Percentiles rank a stretch among this genome's conserved stretches.
These are phyloP conservation scores for Dinoponera quadriceps DNA, from an alignment of 1,140 invertebrate species.

Conservation along the genomic window DNA sequence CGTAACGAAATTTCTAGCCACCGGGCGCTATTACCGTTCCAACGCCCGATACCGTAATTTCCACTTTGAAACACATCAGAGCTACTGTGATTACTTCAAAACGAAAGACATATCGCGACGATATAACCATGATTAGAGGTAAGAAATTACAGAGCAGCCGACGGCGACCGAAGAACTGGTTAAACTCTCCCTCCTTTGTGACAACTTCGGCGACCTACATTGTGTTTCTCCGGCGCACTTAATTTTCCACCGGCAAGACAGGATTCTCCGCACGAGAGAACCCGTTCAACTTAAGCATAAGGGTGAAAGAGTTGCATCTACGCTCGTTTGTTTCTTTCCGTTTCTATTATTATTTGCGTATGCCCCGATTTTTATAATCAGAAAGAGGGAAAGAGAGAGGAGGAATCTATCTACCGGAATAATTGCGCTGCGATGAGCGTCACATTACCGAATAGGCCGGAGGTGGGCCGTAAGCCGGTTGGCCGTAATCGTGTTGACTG, in stretches of 20 bases:
- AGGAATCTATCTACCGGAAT: not conserved
- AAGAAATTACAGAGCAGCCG: not conserved
- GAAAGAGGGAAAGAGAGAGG: not conserved
- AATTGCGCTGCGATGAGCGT: not conserved
- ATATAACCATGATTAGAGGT: not conserved
- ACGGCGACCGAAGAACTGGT: conserved; percentile 41
- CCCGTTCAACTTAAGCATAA: not conserved
- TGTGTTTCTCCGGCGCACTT: conserved; percentile 20
- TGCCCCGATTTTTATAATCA: not conserved
- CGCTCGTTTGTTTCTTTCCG: not conserved
- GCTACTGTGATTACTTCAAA: conserved; percentile 22
- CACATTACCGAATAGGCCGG: conserved; percentile 66
- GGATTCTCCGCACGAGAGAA: too few relatives aligned
- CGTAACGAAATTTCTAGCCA: conserved; percentile 1
- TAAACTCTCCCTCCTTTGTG: conserved; percentile 75
- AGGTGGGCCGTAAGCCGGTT: conserved; percentile 73
- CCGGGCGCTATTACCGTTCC: not conserved
- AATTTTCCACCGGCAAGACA: not conserved
- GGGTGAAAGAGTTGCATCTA: not conserved
- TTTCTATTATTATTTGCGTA: not conserved
- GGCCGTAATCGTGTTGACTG: conserved; percentile 3
- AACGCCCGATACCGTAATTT: conserved; percentile 2
- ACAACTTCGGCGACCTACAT: conserved; percentile 67
- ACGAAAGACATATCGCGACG: not conserved
- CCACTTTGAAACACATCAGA: not conserved